Conservation (phyloP, 2,888 invertebrate genomes). For the Ypsolopha sequella region DNA sequence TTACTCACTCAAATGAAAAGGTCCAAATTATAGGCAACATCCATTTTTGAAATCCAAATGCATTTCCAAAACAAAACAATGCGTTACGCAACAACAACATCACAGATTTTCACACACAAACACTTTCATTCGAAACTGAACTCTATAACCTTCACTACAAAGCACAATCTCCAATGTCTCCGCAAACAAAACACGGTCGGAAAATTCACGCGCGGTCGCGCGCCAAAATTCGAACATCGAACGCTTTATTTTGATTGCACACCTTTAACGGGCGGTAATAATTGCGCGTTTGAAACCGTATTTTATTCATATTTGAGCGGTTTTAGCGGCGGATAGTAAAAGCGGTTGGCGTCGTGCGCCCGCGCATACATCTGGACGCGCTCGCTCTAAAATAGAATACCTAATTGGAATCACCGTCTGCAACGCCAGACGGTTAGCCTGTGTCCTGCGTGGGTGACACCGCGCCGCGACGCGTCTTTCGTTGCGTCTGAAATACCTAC, state of each 20-base stretch:
- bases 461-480: too few species aligned
- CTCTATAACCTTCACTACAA: background rate
- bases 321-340: slow-evolving; percentile 13
- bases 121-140: background rate
- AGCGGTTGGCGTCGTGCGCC: slow-evolving; percentile 15
- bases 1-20: too few species aligned
- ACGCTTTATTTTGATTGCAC: background rate
- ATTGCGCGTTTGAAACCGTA: slow-evolving; percentile 7
- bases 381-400: slow-evolving; percentile 48
- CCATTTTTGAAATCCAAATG: too few species aligned
- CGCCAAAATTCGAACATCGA: slow-evolving; percentile 14
- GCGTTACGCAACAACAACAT: background rate
- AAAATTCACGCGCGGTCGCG: slow-evolving; percentile 5
- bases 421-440: slow-evolving; percentile 38
- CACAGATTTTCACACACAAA: background rate
- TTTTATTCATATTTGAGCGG: slow-evolving; percentile 28
- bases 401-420: slow-evolving; percentile 42
- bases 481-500: too few species aligned
- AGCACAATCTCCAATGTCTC: slow-evolving; percentile 4
- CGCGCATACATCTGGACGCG: slow-evolving; percentile 24
- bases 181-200: slow-evolving; percentile 9
- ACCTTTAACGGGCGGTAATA: slow-evolving; percentile 7
- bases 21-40: too few species aligned
- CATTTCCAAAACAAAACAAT: background rate
- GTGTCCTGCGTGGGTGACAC: too few species aligned